Conservation (phyloP, 2,113 vertebrate genomes). For the Siniperca knerii region DNA sequence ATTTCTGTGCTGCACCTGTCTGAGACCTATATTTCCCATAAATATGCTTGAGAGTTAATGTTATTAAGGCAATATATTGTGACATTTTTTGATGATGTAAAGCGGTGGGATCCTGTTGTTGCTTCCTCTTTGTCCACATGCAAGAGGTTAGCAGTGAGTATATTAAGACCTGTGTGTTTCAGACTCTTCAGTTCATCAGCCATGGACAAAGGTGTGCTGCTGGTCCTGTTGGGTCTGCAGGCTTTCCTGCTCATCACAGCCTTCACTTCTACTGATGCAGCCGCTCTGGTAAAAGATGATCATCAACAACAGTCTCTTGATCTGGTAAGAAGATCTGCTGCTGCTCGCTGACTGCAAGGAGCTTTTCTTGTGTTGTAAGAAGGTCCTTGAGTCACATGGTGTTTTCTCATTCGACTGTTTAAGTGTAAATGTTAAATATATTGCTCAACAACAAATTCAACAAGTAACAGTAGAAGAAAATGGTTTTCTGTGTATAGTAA, state of each 20-base stretch:
- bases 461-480: neutral
- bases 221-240: conserved; percentile 63
- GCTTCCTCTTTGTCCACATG: neutral
- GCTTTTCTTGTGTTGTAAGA: neutral
- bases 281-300: neutral
- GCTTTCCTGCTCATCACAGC: conserved; percentile 54
- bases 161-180: conserved; percentile 50
- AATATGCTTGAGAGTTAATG: too few relatives aligned
- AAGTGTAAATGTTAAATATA: neutral
- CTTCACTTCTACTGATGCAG: conserved; percentile 31
- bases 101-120: neutral
- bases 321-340: neutral
- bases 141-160: neutral
- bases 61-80: too few relatives aligned
- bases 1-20: too few relatives aligned
- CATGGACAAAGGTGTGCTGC: conserved; percentile 53
- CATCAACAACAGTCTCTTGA: neutral
- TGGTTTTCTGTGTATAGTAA: neutral
- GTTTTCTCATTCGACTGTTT: neutral
- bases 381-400: neutral
- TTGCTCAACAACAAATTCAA: neutral
- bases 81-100: too few relatives aligned
- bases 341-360: neutral
- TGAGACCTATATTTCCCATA: too few relatives aligned
- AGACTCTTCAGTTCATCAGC: neutral